Evolutionary conservation across 2,888 invertebrate species (phyloP), one percentile per base, ranked within the genome.

Genomic region (Tiliacea aurago): DNA sequence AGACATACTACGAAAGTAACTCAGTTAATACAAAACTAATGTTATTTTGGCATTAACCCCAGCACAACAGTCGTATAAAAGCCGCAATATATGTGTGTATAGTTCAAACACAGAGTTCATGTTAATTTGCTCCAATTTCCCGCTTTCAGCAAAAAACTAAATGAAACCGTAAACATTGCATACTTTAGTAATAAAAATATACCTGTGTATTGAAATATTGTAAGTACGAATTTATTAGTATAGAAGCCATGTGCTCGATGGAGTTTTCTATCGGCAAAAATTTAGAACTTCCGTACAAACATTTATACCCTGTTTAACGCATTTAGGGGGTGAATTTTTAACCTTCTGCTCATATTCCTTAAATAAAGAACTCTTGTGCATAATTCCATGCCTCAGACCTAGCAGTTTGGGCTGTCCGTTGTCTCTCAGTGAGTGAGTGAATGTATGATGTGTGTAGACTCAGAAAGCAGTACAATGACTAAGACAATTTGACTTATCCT

Each of bases 91-190:
- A 55, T 64, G 1, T 15, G 71, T 76, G 33, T 20, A 64, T 53
- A 69, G 73, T 72, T 83, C 70, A 83, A 70, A 73, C 49, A 15
- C 23, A 53, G 41, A 82, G 20, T 75, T 84, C 47, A 74, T 56
- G 70, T 68, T 67, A 74, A 81, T 70, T 55, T 28, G 33, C 43
- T 65, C 23, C 23, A 66, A 74, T 78, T 77, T 81, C 49, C 53
- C 41, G 47, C 56, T 83, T 72, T 58, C 20, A 13, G 7, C 11
- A 53, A 64, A 72, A 70, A 71, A 68, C 49, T 55, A n/a, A 56
- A 53, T 28, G 6, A 49, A 64, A 37, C 15, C 20, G 28, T 15
- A 63, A 75, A 66, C 6, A 61, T 74, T 73, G 62, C 11, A 23
- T 67, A 64, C 6, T 45, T 70, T 45, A 0, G 1, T 43, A 23